A percentile compares a stretch with the other conserved stretches of the same genome.
Evolutionary conservation across 2,888 invertebrate genomes (phyloP).

Genomic region (Pheosia tremula): DNA sequence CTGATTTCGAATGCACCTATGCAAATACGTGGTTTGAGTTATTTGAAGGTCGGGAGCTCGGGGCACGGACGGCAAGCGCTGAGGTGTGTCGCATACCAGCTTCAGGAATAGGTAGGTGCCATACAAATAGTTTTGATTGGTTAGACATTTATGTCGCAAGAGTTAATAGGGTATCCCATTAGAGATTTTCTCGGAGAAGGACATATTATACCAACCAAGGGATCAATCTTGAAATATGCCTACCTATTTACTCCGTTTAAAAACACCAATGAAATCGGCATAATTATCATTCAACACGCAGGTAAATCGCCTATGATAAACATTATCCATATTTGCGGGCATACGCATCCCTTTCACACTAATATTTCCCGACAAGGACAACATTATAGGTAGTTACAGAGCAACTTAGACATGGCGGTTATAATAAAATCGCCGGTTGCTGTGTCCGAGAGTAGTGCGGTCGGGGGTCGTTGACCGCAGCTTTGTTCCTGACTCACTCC

Average conservation of each 20-base stretch:
- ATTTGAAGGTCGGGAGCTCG: slow-evolving; percentile 42
- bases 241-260: no score
- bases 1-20: slow-evolving; percentile 57
- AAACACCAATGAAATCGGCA: slow-evolving; percentile 36
- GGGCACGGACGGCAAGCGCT: slow-evolving; percentile 17
- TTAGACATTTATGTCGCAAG: no score
- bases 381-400: slow-evolving; percentile 1
- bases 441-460: slow-evolving; percentile 54
- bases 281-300: slow-evolving; percentile 16
- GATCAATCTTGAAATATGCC: no score
- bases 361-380: slow-evolving; percentile 5
- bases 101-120: slow-evolving; percentile 10
- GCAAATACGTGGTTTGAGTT: slow-evolving; percentile 54
- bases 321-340: slow-evolving; percentile 9
- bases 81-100: slow-evolving; percentile 34
- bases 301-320: neutral
- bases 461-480: slow-evolving; percentile 65
- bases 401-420: slow-evolving; percentile 10
- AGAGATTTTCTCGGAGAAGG: no score
- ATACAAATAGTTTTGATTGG: no score
- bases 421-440: slow-evolving; percentile 47
- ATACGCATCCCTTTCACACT: slow-evolving; percentile 9
- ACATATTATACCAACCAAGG: no score
- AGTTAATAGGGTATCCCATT: no score
- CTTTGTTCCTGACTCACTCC: slow-evolving; percentile 68